Percentiles rank a stretch among this genome's conserved stretches.
phyloP scores from a whole-genome alignment of 1,140 invertebrate species.

The Drosophila nigromelanica region DNA sequence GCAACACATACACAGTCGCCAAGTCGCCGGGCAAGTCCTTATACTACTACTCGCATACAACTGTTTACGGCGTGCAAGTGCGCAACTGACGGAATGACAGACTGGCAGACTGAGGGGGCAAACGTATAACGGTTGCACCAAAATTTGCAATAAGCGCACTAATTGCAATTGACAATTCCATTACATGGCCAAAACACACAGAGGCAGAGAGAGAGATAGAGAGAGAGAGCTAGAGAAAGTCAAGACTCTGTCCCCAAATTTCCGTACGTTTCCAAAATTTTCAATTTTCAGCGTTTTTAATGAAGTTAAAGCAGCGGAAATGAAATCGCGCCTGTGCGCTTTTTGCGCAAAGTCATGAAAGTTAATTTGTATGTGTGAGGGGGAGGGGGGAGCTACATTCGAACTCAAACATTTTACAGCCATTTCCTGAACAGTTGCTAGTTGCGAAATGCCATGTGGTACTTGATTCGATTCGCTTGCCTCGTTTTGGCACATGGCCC shows the following conservation, averaged over 20 bases:
- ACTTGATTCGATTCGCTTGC: constrained; percentile 15
- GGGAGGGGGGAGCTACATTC: constrained; percentile 28
- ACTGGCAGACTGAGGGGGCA: constrained; percentile 36
- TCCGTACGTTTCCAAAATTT: constrained; percentile 40
- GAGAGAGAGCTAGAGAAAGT: background rate
- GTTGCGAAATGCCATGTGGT: constrained; percentile 38
- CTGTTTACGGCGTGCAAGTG: constrained; percentile 3
- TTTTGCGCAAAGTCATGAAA: constrained; percentile 77
- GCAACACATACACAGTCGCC: constrained; percentile 40
- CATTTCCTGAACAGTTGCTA: constrained; percentile 58
- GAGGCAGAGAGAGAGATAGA: too few species aligned
- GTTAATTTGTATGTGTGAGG: constrained; percentile 62
- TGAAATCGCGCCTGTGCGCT: constrained; percentile 66
- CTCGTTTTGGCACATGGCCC: background rate
- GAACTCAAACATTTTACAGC: constrained; percentile 74
- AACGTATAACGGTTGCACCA: constrained; percentile 28
- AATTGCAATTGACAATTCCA: constrained; percentile 72
- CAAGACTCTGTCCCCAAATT: constrained; percentile 21
- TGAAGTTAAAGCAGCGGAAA: constrained; percentile 75
- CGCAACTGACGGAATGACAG: constrained; percentile 22
- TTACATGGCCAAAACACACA: constrained; percentile 22
- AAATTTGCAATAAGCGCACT: constrained; percentile 61
- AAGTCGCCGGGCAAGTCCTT: constrained; percentile 41
- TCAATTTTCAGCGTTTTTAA: constrained; percentile 77
- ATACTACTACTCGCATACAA: background rate